phyloP scores from a whole-genome alignment of 2,113 vertebrate genomes.

The Cygnus atratus region DNA sequence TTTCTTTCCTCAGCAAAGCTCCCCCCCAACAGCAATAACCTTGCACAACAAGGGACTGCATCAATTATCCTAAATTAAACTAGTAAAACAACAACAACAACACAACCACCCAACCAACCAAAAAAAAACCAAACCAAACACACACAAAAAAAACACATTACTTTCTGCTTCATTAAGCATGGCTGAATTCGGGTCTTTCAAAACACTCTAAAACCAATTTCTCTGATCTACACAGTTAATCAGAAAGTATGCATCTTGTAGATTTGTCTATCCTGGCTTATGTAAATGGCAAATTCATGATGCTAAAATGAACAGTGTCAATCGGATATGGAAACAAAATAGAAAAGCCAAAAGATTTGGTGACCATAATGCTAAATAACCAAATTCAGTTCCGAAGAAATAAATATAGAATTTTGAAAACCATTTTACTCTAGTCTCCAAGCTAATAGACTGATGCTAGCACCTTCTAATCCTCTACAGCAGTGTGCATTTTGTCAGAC shows the following conservation, averaged over 20 bases:
- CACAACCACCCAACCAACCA: too few relatives aligned
- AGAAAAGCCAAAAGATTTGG: not conserved
- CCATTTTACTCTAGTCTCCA: conserved; percentile 54
- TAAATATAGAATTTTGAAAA: conserved; percentile 51
- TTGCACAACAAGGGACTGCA: not conserved
- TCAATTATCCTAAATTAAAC: not conserved
- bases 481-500: conserved; percentile 51
- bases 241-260: conserved; percentile 52
- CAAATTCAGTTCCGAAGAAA: conserved; percentile 27
- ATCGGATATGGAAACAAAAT: conserved; percentile 51
- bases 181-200: conserved; percentile 51
- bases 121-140: too few relatives aligned
- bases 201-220: conserved; percentile 61
- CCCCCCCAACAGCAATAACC: not conserved
- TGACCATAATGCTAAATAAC: conserved; percentile 26
- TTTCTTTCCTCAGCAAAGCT: not conserved
- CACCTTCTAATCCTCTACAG: conserved; percentile 52
- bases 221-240: conserved; percentile 64
- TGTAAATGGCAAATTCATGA: conserved; percentile 66
- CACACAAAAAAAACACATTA: not conserved
- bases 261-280: conserved; percentile 64
- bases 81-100: not conserved
- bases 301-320: conserved; percentile 52
- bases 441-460: conserved; percentile 52
- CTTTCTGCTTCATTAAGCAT: conserved; percentile 13